Conservation (phyloP, 2,113 vertebrate species). For the Mobula birostris region DNA sequence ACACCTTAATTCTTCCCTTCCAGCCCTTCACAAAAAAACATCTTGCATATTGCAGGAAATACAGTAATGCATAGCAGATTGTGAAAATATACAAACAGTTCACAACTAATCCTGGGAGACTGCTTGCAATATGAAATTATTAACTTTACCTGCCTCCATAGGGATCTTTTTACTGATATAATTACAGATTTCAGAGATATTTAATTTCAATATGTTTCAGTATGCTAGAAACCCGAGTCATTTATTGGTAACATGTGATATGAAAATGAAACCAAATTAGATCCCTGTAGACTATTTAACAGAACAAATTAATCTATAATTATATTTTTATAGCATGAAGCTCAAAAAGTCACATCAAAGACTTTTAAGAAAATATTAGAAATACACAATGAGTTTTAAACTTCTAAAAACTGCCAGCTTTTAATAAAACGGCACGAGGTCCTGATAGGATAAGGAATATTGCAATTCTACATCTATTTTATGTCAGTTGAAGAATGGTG, state of each 20-base stretch:
- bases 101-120: neutral
- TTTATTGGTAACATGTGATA: conserved; percentile 25
- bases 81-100: conserved; percentile 15
- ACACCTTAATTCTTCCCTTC: neutral
- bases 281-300: conserved; percentile 21
- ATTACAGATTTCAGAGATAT: conserved; percentile 10
- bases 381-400: neutral
- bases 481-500: neutral
- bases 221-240: neutral
- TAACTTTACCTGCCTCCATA: conserved; percentile 13
- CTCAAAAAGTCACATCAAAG: neutral
- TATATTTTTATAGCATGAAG: neutral
- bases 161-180: neutral
- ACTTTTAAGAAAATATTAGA: conserved; percentile 2
- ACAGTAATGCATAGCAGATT: neutral
- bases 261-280: conserved; percentile 5
- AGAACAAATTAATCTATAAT: conserved; percentile 13
- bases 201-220: conserved; percentile 28
- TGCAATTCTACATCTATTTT: conserved; percentile 18
- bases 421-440: neutral
- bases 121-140: neutral
- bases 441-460: neutral
- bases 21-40: neutral
- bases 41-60: neutral
- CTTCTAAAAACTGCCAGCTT: neutral